Evolutionary conservation across 2,113 vertebrate species (phyloP).

Genomic region (Onychostoma macrolepis): DNA sequence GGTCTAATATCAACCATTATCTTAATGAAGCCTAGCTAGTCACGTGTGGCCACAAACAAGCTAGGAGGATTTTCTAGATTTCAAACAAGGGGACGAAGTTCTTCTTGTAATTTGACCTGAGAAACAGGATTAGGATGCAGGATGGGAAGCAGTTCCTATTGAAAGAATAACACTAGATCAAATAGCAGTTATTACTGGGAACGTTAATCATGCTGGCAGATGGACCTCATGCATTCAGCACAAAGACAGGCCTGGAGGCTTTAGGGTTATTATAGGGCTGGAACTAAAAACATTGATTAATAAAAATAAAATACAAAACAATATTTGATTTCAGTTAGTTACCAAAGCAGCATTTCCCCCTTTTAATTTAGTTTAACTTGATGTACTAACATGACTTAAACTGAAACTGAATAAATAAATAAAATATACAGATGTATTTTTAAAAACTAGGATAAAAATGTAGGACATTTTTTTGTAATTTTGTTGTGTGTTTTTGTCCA

Average conservation of each 20-base stretch:
- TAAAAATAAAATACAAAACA: not conserved
- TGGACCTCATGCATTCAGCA: not conserved
- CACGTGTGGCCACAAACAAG: not conserved
- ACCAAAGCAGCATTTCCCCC: not conserved
- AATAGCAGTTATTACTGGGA: not conserved
- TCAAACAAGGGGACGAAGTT: not conserved
- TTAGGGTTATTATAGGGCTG: not conserved
- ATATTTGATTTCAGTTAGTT: not conserved
- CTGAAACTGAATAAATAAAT: not conserved
- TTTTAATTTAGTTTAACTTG: not conserved
- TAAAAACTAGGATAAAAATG: not conserved
- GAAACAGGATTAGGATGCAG: not conserved
- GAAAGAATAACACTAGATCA: not conserved
- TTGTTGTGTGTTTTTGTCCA: not conserved
- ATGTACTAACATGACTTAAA: not conserved
- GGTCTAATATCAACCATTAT: slow-evolving; percentile 1
- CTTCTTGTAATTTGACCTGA: not conserved
- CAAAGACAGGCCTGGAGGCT: not conserved
- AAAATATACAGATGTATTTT: not conserved
- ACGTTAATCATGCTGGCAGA: not conserved
- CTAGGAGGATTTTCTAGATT: slow-evolving; percentile 3
- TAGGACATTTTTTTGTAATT: too few relatives aligned
- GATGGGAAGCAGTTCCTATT: not conserved
- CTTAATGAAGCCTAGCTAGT: not conserved
- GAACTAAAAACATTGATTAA: not conserved